A percentile compares a stretch with the other conserved stretches of the same genome.
These are phyloP conservation scores for Notiomystis cincta DNA, from an alignment of 2,113 vertebrate species.

Conservation along the genomic window DNA sequence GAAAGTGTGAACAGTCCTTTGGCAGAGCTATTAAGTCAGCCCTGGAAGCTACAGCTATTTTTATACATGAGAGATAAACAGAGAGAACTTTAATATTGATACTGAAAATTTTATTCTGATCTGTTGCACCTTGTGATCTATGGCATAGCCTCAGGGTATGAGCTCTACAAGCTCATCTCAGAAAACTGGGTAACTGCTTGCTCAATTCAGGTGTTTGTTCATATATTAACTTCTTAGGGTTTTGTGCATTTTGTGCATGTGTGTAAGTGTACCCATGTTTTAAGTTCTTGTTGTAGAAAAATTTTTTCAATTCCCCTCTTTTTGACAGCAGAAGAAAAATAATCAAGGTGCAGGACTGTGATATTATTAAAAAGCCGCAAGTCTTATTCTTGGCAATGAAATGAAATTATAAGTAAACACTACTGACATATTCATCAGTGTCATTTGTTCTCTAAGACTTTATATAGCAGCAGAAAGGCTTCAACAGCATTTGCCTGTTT, in stretches of 20 bases:
- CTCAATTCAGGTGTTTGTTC: background rate
- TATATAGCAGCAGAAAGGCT: background rate
- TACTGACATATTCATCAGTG: background rate
- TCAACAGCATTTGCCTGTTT: background rate
- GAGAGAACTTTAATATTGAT: slow-evolving; percentile 20
- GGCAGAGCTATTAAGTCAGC: slow-evolving; percentile 42
- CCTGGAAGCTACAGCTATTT: slow-evolving; percentile 32
- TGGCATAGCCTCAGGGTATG: background rate
- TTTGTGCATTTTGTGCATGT: background rate
- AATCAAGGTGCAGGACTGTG: background rate
- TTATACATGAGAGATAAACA: background rate
- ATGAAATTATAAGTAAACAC: background rate
- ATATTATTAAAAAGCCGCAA: background rate
- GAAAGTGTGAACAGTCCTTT: slow-evolving; percentile 1
- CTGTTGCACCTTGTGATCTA: background rate
- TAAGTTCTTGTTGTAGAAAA: background rate
- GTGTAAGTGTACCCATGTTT: background rate
- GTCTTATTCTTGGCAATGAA: background rate
- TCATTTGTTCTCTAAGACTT: background rate
- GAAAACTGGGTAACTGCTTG: background rate
- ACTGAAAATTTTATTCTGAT: slow-evolving; percentile 10
- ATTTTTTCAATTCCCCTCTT: background rate
- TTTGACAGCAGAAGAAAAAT: background rate
- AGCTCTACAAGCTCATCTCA: background rate
- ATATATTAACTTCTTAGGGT: background rate